A percentile compares a stretch with the other conserved stretches of the same genome.
phyloP scores from a whole-genome alignment of 2,113 vertebrate genomes.

The Axis porcinus region DNA sequence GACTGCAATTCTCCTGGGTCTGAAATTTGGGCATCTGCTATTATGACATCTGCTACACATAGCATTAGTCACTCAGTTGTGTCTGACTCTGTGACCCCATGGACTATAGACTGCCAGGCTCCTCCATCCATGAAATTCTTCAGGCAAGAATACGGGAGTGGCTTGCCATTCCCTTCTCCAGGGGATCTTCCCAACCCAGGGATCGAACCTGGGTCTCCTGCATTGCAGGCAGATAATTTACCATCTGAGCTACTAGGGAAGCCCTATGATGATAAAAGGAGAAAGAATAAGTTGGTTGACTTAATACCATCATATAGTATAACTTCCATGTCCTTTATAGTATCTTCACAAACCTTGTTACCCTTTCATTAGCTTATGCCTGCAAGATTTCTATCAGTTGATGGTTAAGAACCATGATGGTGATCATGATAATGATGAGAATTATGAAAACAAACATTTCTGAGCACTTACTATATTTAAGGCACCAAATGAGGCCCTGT shows the following conservation, averaged over 20 bases:
- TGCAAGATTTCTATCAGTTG: background rate
- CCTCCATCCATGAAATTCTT: background rate
- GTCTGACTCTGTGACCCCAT: background rate
- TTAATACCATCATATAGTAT: background rate
- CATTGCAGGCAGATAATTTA: background rate
- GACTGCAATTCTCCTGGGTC: background rate
- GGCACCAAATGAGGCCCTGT: background rate
- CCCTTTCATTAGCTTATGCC: background rate
- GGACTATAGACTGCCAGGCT: background rate
- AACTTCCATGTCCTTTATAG: background rate
- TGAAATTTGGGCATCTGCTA: background rate
- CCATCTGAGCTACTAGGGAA: background rate
- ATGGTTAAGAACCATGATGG: background rate
- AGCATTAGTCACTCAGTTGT: background rate
- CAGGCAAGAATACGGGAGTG: background rate
- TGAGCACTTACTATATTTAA: background rate
- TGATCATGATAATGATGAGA: background rate
- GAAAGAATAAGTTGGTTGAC: background rate
- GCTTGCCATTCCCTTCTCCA: background rate
- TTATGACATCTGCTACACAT: background rate
- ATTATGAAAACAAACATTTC: background rate
- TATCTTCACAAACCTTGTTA: background rate
- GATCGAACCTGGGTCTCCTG: background rate
- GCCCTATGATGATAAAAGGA: background rate
- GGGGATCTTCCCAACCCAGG: background rate